phyloP scores from a whole-genome alignment of 2,888 invertebrate genomes.

The Drosophila colorata region DNA sequence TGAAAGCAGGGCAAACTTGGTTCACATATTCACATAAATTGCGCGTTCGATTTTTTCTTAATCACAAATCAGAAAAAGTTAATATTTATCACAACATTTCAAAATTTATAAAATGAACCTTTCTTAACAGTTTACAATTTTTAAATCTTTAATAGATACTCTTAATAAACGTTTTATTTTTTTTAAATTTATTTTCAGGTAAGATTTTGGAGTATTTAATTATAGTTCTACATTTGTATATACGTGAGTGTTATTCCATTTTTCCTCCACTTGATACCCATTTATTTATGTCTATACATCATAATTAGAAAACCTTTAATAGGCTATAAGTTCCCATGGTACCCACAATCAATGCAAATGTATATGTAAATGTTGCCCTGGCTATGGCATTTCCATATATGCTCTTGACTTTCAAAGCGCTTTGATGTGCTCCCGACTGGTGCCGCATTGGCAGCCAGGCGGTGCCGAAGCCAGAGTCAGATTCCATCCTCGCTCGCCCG shows the following conservation, averaged over 20 bases:
- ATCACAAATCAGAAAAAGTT: too few relatives aligned
- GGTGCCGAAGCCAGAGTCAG: conserved; percentile 7
- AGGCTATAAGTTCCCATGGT: conserved; percentile 5
- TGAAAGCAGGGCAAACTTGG: too few relatives aligned
- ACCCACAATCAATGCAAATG: conserved; percentile 34
- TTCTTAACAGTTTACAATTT: too few relatives aligned
- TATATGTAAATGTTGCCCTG: conserved; percentile 31
- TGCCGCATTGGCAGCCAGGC: conserved; percentile 5
- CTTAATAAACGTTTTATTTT: neutral
- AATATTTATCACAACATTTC: too few relatives aligned
- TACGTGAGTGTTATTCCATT: neutral
- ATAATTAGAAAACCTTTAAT: conserved; percentile 14
- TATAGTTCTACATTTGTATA: neutral
- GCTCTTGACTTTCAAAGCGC: conserved; percentile 55
- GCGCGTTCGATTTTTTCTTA: too few relatives aligned
- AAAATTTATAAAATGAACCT: too few relatives aligned
- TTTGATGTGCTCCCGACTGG: conserved; percentile 62
- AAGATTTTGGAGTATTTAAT: neutral
- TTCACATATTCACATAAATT: too few relatives aligned
- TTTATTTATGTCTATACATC: neutral
- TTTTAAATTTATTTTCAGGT: neutral
- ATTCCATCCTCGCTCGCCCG: conserved; percentile 32
- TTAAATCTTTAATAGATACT: too few relatives aligned
- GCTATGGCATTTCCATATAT: conserved; percentile 45
- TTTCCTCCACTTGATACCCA: neutral